phyloP scores from a whole-genome alignment of 2,888 invertebrate genomes.

The Hermaeophaga mercurialis region DNA sequence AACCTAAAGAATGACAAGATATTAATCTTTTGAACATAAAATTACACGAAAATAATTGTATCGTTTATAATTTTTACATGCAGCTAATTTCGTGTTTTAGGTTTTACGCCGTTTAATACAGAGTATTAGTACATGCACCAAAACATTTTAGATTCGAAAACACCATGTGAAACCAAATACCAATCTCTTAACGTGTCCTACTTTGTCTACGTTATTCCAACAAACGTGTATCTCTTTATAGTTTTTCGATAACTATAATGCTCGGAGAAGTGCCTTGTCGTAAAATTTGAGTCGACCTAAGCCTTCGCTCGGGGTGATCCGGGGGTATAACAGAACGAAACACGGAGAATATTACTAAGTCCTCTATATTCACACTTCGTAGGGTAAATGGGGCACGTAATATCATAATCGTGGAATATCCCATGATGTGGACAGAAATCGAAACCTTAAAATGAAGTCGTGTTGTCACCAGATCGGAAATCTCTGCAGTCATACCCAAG shows the following conservation, averaged over 20 bases:
- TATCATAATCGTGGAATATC: slow-evolving; percentile 30
- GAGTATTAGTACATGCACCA: no score
- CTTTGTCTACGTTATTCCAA: background rate
- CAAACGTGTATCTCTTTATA: slow-evolving; percentile 22
- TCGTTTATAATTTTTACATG: no score
- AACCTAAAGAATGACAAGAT: no score
- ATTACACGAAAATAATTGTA: no score
- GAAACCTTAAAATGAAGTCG: slow-evolving; percentile 10
- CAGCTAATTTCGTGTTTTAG: no score
- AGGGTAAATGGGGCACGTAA: slow-evolving; percentile 35
- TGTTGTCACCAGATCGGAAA: background rate
- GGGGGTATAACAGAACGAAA: slow-evolving; percentile 13
- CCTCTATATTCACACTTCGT: slow-evolving; percentile 34
- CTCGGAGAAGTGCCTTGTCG: slow-evolving; percentile 15
- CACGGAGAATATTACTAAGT: slow-evolving; percentile 11
- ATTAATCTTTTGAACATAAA: no score
- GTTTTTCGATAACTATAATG: slow-evolving; percentile 31
- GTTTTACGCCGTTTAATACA: no score
- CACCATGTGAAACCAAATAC: background rate
- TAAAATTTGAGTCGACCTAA: slow-evolving; percentile 29
- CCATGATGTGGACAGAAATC: slow-evolving; percentile 24
- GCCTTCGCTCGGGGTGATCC: slow-evolving; percentile 11
- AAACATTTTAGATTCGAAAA: no score
- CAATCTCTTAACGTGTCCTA: background rate
- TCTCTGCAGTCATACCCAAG: background rate